Evolutionary conservation across 2,797 vertebrate species (phyloP).

Genomic region (Scyliorhinus canicula): DNA sequence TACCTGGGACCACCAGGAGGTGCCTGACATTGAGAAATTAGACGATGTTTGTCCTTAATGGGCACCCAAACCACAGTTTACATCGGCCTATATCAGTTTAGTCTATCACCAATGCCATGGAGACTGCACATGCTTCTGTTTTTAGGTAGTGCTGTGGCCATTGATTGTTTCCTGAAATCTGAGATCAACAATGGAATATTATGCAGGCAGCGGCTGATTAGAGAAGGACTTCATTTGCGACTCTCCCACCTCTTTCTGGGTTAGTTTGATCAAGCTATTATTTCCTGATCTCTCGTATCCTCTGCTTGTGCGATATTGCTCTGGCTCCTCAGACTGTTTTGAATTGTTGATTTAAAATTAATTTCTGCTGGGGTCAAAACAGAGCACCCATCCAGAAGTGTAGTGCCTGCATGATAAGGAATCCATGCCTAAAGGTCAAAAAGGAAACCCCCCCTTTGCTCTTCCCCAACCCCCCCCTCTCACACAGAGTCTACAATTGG

Average conservation of each 20-base stretch:
- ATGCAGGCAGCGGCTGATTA: background rate
- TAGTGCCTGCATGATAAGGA: background rate
- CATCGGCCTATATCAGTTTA: background rate
- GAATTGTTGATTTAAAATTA: background rate
- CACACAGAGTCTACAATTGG: background rate
- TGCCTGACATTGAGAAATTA: background rate
- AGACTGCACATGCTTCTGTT: background rate
- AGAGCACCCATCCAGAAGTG: background rate
- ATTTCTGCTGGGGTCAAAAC: no score
- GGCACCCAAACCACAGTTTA: background rate
- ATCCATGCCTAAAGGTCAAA: background rate
- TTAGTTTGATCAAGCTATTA: background rate
- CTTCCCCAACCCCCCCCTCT: no score
- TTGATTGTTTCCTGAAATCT: slow-evolving; percentile 10
- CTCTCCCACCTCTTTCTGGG: background rate
- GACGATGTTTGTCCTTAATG: no score
- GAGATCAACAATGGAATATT: background rate
- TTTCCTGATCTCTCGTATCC: background rate
- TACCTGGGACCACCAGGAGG: background rate
- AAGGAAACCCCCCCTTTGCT: no score
- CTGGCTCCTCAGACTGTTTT: background rate
- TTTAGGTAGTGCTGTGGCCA: slow-evolving; percentile 25
- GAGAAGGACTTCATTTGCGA: background rate
- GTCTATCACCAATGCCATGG: background rate
- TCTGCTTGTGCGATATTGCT: background rate